Evolutionary conservation across 2,888 invertebrate species (phyloP), one percentile per base, ranked within the genome.

Genomic region (Hedychridium roseum): DNA sequence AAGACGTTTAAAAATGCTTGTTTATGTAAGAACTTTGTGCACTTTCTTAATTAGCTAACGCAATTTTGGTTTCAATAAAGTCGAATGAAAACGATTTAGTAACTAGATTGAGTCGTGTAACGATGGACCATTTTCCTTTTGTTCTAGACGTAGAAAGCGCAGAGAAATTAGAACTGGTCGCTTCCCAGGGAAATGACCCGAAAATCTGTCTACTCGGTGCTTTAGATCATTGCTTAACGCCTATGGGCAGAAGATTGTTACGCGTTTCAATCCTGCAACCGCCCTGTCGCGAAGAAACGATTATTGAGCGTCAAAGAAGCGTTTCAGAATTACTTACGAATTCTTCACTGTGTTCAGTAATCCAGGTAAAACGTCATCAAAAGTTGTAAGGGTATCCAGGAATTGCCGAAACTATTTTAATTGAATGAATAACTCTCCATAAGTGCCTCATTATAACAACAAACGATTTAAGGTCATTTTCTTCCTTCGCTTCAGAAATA

Each of bases 221-320:
- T n/a, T 70, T 92, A 35, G 87, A 91, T 70, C 79, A 83, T 59
- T 91, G 90, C 47, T 80, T 82, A 12, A 92, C 91, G 0, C 80
- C 82, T 26, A 87, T 91, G 42, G 97, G 97, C 1, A 82, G 86
- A 14, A 82, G 93, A 51, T 84, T 89, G 21, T 80, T 96, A n/a
- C 81, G 95, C 43, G 89, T 92, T 0, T 86, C 87, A 38, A 88
- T 96, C 55, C 80, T 92, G 5, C 91, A 91, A 73, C 96, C 97
- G 0, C 86, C 88, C 0, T 89, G 85, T 66, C 84, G 88, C 40
- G 73, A 82, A 43, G 80, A 83, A 1, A 81, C 86, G 2, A 92
- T 95, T 50, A 82, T 85, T 58, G 81, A 83, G 12, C 83, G 94
- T 34, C 83, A 91, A 46, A 86, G 90, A 57, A 88, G 90, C 43